A percentile compares a stretch with the other conserved stretches of the same genome.
Evolutionary conservation across 2,113 vertebrate genomes (phyloP).

Genomic region (Cinclus mexicanus): DNA sequence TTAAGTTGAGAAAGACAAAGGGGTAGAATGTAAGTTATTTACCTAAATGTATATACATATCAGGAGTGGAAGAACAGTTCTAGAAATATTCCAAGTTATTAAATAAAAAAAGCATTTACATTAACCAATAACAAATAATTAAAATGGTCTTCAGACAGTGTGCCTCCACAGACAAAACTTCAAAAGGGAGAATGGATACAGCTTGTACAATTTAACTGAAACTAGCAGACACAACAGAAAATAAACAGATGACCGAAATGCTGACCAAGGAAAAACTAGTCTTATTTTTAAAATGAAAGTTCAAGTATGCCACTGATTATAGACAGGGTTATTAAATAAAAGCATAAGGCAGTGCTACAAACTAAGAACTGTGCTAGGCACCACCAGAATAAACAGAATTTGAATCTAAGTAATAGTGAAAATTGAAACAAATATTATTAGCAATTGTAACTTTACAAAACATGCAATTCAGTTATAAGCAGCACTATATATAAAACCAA

Average conservation of each 20-base stretch:
- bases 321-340: neutral
- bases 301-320: neutral
- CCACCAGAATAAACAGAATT: neutral
- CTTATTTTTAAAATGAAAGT: neutral
- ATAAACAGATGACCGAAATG: conserved; percentile 34
- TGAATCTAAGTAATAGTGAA: neutral
- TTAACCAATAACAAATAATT: neutral
- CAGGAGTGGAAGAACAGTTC: neutral
- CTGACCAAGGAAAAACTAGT: conserved; percentile 58
- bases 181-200: neutral
- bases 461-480: neutral
- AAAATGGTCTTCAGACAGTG: neutral
- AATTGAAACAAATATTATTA: neutral
- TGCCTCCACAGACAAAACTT: neutral
- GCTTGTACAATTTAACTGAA: neutral
- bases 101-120: neutral
- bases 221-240: neutral
- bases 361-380: neutral
- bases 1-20: conserved; percentile 24
- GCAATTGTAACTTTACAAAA: neutral
- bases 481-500: neutral
- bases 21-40: neutral
- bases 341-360: neutral
- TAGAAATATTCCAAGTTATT: neutral
- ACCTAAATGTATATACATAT: neutral